These are phyloP conservation scores for Chiloscyllium punctatum DNA, from an alignment of 2,797 vertebrate species.

Conservation along the genomic window DNA sequence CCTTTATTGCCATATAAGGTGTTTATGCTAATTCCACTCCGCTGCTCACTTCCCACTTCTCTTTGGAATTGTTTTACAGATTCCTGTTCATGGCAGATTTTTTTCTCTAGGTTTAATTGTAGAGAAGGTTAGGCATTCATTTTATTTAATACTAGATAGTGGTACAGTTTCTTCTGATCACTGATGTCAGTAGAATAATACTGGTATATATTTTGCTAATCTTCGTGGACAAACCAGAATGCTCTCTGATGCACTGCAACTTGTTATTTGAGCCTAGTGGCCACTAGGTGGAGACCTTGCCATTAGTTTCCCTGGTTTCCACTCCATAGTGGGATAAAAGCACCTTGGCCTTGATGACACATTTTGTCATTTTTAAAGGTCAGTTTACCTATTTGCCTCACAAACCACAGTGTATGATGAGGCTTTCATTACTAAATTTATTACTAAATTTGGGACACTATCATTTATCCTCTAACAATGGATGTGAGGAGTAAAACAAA, in stretches of 20 bases:
- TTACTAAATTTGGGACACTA: background rate
- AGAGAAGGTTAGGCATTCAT: background rate
- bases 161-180: background rate
- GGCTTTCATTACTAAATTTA: background rate
- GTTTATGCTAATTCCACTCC: background rate
- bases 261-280: no score
- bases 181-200: background rate
- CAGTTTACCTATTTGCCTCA: background rate
- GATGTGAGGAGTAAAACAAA: background rate
- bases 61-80: background rate
- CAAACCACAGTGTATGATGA: background rate
- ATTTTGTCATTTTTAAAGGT: background rate
- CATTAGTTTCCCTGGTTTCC: background rate
- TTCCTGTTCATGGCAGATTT: background rate
- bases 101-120: background rate
- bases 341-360: background rate
- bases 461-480: background rate
- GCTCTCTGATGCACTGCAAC: background rate
- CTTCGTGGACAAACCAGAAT: background rate
- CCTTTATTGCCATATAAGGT: background rate
- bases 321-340: background rate
- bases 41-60: background rate
- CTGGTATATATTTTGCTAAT: background rate
- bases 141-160: background rate
- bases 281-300: slow-evolving; percentile 10